A percentile compares a stretch with the other conserved stretches of the same genome.
Conservation (phyloP, 2,113 vertebrate species). For the Drymodes brunneopygia region DNA sequence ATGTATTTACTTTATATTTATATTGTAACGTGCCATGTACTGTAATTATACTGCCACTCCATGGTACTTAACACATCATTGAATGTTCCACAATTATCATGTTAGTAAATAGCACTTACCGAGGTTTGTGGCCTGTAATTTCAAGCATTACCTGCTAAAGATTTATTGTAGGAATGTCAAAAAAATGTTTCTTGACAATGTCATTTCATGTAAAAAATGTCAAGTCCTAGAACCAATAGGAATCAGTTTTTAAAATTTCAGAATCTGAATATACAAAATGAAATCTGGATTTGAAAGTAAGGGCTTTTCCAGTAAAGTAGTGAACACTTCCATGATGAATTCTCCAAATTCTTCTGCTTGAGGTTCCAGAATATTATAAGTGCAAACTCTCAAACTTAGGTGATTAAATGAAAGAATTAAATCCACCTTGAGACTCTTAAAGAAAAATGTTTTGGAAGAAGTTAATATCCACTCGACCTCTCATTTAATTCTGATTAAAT, state of each 20-base stretch:
- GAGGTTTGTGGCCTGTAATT: slow-evolving; percentile 59
- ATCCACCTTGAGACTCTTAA: neutral
- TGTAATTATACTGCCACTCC: slow-evolving; percentile 72
- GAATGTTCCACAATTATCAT: slow-evolving; percentile 69
- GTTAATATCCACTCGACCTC: neutral
- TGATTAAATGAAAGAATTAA: neutral
- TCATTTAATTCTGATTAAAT: slow-evolving; percentile 3
- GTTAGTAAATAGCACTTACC: slow-evolving; percentile 64
- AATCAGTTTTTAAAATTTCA: neutral
- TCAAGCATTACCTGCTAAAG: slow-evolving; percentile 50
- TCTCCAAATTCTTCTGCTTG: neutral
- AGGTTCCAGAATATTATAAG: neutral
- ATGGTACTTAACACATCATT: slow-evolving; percentile 70
- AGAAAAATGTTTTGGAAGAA: neutral
- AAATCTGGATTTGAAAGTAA: neutral
- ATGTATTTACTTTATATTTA: slow-evolving; percentile 73
- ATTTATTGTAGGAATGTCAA: slow-evolving; percentile 4
- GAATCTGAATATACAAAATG: neutral
- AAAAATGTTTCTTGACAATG: slow-evolving; percentile 5
- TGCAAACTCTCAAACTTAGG: neutral
- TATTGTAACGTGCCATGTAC: slow-evolving; percentile 70
- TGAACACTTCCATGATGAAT: neutral
- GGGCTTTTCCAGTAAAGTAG: neutral
- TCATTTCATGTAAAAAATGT: neutral
- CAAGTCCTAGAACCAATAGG: neutral